Base-by-base conservation (phyloP, 2,113 vertebrate species). In the Xyliphius kryptos region DNA sequence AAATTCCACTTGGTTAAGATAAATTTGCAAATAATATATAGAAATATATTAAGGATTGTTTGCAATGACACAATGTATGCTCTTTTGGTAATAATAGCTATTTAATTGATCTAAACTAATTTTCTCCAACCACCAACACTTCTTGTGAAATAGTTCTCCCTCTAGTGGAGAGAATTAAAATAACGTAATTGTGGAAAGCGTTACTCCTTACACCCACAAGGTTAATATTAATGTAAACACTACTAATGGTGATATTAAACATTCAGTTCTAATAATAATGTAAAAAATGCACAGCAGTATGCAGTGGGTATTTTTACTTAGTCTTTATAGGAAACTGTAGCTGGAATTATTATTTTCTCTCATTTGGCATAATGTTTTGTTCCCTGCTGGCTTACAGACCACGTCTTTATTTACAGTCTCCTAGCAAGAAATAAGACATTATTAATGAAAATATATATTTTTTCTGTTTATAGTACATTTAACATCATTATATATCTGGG, bases 71-170 rank as follows among this genome's bases (percentile, higher is more conserved):
- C 1, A 32, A 32, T 32, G 7, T 32, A 5, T 32, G 26, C 26
- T 32, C 26, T 32, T 3, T 32, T 32, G 4, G 26, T 32, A 32
- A 32, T 32, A 32, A 32, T 6, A 32, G 26, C 26, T 5, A 32
- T 32, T 32, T 2, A 32, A 5, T 32, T 32, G 4, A 32, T 32
- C 4, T 3, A 32, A 32, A 32, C 26, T 32, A 32, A 32, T 32
- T 32, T 32, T 56, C 58, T 54, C 21, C 57, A 57, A 32, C 55
- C 60, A 43, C 52, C 48, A 55, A 43, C 13, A 22, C 43, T 53
- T 71, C 63, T 74, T 76, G 80, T 82, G 85, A 87, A 73, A 78
- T 62, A 81, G 80, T 75, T 67, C 85, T 78, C 87, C 87, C 87
- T 87, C 87, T 87, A 88, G 87, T 85, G 87, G 87, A 78, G 63